phyloP scores from a whole-genome alignment of 2,888 invertebrate species.

The Itoplectis maculator region DNA sequence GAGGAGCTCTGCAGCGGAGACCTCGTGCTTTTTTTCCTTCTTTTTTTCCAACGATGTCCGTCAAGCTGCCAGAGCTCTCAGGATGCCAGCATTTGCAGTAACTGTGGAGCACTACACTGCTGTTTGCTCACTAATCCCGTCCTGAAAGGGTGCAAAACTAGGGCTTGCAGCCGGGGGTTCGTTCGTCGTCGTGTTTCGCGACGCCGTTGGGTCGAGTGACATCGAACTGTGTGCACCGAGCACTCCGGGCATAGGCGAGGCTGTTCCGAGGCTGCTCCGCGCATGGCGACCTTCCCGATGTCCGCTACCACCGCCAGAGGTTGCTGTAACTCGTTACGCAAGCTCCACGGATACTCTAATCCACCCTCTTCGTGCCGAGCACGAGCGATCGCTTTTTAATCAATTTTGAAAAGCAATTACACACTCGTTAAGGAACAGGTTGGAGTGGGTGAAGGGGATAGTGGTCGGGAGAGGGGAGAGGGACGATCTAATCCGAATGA shows the following conservation, averaged over 20 bases:
- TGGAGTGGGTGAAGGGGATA: too few relatives aligned
- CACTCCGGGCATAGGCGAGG: neutral
- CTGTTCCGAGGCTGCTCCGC: slow-evolving; percentile 1
- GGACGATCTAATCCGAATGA: slow-evolving; percentile 28
- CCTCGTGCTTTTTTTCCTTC: slow-evolving; percentile 15
- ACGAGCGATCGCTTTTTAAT: slow-evolving; percentile 78
- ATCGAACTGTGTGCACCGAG: neutral
- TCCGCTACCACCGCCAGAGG: neutral
- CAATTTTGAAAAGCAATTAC: slow-evolving; percentile 80
- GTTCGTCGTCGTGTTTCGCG: slow-evolving; percentile 17
- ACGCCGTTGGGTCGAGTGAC: neutral
- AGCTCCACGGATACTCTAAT: slow-evolving; percentile 14
- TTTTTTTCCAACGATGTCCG: slow-evolving; percentile 49
- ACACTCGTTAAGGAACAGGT: slow-evolving; percentile 74
- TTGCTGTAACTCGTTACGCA: slow-evolving; percentile 16
- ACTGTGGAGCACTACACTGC: neutral
- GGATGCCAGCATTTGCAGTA: slow-evolving; percentile 7
- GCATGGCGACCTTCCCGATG: neutral
- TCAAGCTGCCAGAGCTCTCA: slow-evolving; percentile 11
- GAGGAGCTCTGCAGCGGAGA: slow-evolving; percentile 53
- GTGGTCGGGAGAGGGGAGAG: slow-evolving; percentile 21
- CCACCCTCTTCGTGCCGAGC: slow-evolving; percentile 34
- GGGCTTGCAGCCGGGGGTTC: neutral
- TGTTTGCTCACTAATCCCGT: neutral
- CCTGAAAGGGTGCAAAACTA: slow-evolving; percentile 1